A percentile compares a stretch with the other conserved stretches of the same genome.
Conservation (phyloP, 2,888 invertebrate genomes). For the Hirtodrosophila trivittata region DNA sequence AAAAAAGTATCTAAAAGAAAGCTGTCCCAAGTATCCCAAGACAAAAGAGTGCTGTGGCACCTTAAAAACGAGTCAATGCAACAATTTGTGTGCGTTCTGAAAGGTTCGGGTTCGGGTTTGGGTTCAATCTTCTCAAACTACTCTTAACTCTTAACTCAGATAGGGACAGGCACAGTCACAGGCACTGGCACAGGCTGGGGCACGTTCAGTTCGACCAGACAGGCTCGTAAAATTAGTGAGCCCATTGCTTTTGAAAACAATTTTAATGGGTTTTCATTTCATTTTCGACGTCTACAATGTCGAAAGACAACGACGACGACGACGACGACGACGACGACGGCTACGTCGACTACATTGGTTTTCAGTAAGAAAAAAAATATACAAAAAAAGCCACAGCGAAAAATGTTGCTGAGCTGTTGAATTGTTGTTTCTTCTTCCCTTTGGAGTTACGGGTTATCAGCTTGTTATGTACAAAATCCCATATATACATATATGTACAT, state of each 20-base stretch:
- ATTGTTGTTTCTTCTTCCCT: slow-evolving; percentile 39
- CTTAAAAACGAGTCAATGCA: slow-evolving; percentile 53
- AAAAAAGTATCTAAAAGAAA: slow-evolving; percentile 32
- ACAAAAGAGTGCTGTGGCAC: slow-evolving; percentile 11
- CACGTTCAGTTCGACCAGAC: slow-evolving; percentile 35
- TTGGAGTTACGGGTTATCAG: slow-evolving; percentile 70
- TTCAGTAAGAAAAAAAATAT: background rate
- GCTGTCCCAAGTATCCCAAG: slow-evolving; percentile 40
- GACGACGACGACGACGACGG: slow-evolving; percentile 2
- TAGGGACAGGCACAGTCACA: slow-evolving; percentile 14
- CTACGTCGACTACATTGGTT: background rate
- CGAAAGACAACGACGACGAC: slow-evolving; percentile 7
- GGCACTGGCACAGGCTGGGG: background rate
- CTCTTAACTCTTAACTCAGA: slow-evolving; percentile 26
- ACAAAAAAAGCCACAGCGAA: slow-evolving; percentile 34
- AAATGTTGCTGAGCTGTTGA: slow-evolving; percentile 66
- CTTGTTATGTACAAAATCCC: slow-evolving; percentile 29
- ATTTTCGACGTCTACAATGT: slow-evolving; percentile 49
- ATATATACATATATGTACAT: slow-evolving; percentile 17
- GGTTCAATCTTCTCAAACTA: slow-evolving; percentile 27
- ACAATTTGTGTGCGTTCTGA: slow-evolving; percentile 34
- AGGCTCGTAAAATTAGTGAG: slow-evolving; percentile 63
- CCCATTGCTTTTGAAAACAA: slow-evolving; percentile 47
- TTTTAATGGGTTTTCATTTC: slow-evolving; percentile 73
- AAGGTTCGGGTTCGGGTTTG: slow-evolving; percentile 46